These are phyloP conservation scores for Azemiops feae DNA, from an alignment of 2,113 vertebrate species.

Conservation along the genomic window DNA sequence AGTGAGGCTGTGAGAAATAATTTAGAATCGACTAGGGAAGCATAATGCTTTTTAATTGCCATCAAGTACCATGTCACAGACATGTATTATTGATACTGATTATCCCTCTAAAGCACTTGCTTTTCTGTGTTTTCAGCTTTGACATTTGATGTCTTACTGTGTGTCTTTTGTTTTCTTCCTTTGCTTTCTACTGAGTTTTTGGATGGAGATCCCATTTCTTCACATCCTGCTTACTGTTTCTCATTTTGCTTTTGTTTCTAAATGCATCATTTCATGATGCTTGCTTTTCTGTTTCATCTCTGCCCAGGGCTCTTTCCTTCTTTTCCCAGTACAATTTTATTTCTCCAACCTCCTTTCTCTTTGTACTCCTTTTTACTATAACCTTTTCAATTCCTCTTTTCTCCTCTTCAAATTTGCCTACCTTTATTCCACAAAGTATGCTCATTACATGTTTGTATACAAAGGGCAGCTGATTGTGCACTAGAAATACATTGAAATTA, in stretches of 20 bases:
- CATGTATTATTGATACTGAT: slow-evolving; percentile 70
- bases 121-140: not conserved
- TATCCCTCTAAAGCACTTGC: slow-evolving; percentile 46
- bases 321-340: not conserved
- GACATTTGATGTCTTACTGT: not conserved
- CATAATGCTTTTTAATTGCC: slow-evolving; percentile 71
- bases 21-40: slow-evolving; percentile 62
- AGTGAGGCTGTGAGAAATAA: slow-evolving; percentile 63
- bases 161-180: not conserved
- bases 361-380: not conserved
- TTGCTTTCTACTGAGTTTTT: not conserved
- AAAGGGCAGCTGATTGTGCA: not conserved
- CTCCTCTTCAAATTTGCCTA: not conserved
- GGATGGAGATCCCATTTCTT: not conserved
- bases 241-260: not conserved
- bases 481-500: not conserved
- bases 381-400: not conserved
- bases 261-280: not conserved
- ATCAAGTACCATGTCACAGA: slow-evolving; percentile 63
- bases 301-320: not conserved
- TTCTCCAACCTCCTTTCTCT: not conserved
- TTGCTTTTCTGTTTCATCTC: not conserved
- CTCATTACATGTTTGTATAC: too few relatives aligned
- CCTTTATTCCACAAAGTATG: not conserved
- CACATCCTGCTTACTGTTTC: not conserved